Evolutionary conservation across 2,888 invertebrate genomes (phyloP), one percentile per base, ranked within the genome.

Genomic region (Melanostoma mellinum): DNA sequence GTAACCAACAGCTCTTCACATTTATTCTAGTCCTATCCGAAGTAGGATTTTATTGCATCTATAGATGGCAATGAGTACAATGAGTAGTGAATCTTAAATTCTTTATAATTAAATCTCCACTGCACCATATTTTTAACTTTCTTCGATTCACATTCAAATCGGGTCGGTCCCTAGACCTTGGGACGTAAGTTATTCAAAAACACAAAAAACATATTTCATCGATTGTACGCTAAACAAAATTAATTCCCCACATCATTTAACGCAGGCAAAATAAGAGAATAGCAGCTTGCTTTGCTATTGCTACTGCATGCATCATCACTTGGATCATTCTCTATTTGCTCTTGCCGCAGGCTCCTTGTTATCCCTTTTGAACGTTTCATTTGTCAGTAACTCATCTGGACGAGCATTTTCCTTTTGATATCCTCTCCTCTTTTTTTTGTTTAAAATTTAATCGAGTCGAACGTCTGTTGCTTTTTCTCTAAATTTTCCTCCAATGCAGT

Each of bases 381-480:
- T 78, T 53, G 36, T 61, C 48, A 46, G 46, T 42, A 73, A 55
- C 65, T 82, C 73, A 74, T 77, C 60, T 56, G 58, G 72, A 56
- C 63, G 67, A 73, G 72, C 9, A 42, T 63, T 53, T 76, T 56
- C 56, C 6, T 48, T 52, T 77, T 63, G 50, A 20, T 20, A 1
- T 20, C 20, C 20, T 20, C 56, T 65, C 20, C 35, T 52, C 60
- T 60, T 75, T 60, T 52, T 55, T 10, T 77, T 73, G 67, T 69
- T 84, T 65, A 58, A 74, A 84, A 79, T 79, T 84, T 74, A 78
- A 79, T 84, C 74, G 74, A 67, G 46, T 75, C 55, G 74, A 84
- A 79, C 78, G 79, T 79, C 60, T 84, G 84, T 79, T 84, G 79
- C 84, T 73, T 67, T 82, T 82, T 58, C 46, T 9, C 9, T 42